phyloP scores from a whole-genome alignment of 2,888 invertebrate genomes.

The Sinotaia quadrata region DNA sequence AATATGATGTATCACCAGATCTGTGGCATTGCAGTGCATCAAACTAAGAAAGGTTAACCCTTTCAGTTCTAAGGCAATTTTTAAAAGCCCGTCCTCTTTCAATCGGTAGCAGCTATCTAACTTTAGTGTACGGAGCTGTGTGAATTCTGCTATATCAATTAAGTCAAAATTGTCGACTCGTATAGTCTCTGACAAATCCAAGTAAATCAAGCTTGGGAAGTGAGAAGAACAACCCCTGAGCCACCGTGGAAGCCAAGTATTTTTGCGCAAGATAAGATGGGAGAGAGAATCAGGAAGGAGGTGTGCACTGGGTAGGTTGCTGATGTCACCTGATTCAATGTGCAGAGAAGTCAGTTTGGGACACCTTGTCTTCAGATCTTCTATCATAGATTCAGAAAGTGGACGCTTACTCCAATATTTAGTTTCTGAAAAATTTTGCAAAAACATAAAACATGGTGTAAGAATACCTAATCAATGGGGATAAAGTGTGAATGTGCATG shows the following conservation, averaged over 20 bases:
- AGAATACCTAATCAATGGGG: no score
- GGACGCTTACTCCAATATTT: constrained; percentile 41
- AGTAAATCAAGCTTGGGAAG: constrained; percentile 43
- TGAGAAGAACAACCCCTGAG: constrained; percentile 40
- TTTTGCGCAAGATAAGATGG: constrained; percentile 42
- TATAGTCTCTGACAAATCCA: constrained; percentile 45
- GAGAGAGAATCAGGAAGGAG: constrained; percentile 50
- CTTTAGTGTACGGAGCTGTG: constrained; percentile 42
- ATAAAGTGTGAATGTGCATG: no score
- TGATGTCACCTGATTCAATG: constrained; percentile 45
- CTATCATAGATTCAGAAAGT: constrained; percentile 59
- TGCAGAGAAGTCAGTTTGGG: constrained; percentile 54
- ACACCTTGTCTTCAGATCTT: constrained; percentile 58
- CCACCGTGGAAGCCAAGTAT: constrained; percentile 55
- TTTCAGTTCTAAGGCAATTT: constrained; percentile 42
- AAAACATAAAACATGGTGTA: no score
- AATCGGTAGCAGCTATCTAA: constrained; percentile 55
- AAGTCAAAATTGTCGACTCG: constrained; percentile 51
- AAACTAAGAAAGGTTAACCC: constrained; percentile 44
- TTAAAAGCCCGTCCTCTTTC: constrained; percentile 41
- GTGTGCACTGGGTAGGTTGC: constrained; percentile 42
- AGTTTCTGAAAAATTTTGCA: not conserved
- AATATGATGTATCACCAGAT: constrained; percentile 55
- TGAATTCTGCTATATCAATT: constrained; percentile 43
- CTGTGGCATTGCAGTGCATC: constrained; percentile 38